Conservation (phyloP, 37 sponge, comb jelly and placozoan species). For the Halichondria panicea region DNA sequence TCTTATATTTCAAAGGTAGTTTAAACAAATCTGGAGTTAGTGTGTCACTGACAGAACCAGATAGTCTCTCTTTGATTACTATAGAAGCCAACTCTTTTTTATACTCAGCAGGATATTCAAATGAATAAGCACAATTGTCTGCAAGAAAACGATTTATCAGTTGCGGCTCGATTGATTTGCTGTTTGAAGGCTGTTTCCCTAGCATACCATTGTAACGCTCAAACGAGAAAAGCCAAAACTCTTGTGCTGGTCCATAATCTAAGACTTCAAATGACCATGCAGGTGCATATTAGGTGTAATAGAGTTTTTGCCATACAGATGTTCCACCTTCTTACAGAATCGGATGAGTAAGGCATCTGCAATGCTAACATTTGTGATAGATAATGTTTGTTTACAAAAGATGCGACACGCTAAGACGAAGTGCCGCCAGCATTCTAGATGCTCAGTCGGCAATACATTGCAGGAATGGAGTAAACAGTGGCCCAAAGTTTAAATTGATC, state of each 20-base stretch:
- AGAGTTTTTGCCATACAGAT: not conserved
- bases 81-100: not conserved
- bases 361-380: not conserved
- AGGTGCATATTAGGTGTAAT: constrained; percentile 31
- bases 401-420: constrained; percentile 28
- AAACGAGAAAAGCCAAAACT: constrained; percentile 20
- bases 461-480: no score
- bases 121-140: constrained; percentile 8
- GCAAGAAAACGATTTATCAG: constrained; percentile 6
- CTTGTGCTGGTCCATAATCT: constrained; percentile 20
- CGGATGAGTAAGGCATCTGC: not conserved
- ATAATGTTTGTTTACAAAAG: not conserved
- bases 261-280: constrained; percentile 8
- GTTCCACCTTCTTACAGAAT: constrained; percentile 13
- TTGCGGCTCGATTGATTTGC: not conserved
- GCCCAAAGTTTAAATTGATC: no score
- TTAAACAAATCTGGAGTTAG: not conserved
- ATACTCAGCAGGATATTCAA: constrained; percentile 1
- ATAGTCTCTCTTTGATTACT: not conserved
- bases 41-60: not conserved
- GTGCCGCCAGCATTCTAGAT: constrained; percentile 22
- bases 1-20: not conserved
- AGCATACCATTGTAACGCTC: constrained; percentile 29
- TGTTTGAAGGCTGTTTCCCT: constrained; percentile 14
- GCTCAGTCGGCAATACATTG: constrained; percentile 12